Evolutionary conservation across 1,140 invertebrate species (phyloP).

Genomic region (Lepidostoma basale): DNA sequence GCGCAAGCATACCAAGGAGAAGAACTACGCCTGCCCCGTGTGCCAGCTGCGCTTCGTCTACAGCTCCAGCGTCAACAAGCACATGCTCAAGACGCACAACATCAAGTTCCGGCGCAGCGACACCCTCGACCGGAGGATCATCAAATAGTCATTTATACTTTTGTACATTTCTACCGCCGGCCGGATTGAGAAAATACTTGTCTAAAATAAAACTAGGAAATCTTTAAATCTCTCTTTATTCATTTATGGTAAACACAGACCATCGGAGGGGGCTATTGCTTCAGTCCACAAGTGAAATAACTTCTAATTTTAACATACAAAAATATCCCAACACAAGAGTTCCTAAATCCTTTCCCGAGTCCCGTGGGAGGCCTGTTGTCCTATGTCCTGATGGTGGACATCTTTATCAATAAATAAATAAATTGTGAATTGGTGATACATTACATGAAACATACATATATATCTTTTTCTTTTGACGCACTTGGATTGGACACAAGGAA

Average conservation of each 20-base stretch:
- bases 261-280: background rate
- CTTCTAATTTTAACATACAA: background rate
- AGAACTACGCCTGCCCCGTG: conserved; percentile 63
- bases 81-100: conserved; percentile 55
- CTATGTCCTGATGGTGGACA: background rate
- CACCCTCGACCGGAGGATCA: conserved; percentile 35
- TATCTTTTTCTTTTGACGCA: background rate
- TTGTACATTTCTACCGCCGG: background rate
- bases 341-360: background rate
- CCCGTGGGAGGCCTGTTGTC: background rate
- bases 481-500: background rate
- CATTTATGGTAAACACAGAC: background rate
- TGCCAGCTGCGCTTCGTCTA: conserved; percentile 61
- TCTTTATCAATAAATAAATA: background rate
- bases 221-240: background rate
- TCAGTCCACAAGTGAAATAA: background rate
- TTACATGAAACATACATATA: background rate
- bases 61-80: conserved; percentile 57
- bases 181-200: background rate
- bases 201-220: background rate
- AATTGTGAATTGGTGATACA: background rate
- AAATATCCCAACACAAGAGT: background rate
- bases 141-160: conserved; percentile 30
- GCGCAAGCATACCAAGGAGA: conserved; percentile 62
- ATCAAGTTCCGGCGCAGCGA: conserved; percentile 55